A percentile compares a stretch with the other conserved stretches of the same genome.
Conservation (phyloP, 2,113 vertebrate genomes). For the Anoplopoma fimbria region DNA sequence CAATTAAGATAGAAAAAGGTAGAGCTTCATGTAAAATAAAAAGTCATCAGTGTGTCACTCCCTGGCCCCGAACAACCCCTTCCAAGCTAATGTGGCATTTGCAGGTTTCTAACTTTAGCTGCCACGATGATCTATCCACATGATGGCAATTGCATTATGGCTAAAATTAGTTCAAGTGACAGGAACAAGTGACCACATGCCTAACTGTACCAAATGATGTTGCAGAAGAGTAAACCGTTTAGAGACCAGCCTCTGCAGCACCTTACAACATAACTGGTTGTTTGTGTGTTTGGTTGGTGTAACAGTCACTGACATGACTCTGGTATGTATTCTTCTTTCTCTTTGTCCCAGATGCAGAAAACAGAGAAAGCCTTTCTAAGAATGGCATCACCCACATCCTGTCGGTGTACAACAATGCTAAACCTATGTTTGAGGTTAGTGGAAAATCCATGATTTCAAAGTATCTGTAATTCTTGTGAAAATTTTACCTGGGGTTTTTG, state of each 20-base stretch:
- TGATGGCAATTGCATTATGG: conserved; percentile 29
- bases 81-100: conserved; percentile 38
- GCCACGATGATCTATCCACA: conserved; percentile 16
- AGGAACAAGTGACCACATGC: conserved; percentile 30
- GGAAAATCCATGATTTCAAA: conserved; percentile 23
- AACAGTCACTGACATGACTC: not conserved
- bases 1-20: not conserved
- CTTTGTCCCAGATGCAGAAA: conserved; percentile 86
- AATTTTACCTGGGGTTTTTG: not conserved
- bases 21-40: not conserved
- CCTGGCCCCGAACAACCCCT: conserved; percentile 7
- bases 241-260: conserved; percentile 7
- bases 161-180: conserved; percentile 72
- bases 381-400: conserved; percentile 90
- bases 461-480: conserved; percentile 25
- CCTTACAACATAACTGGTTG: not conserved
- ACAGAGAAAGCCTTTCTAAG: conserved; percentile 82
- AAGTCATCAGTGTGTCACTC: not conserved
- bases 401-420: conserved; percentile 87
- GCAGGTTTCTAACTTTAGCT: conserved; percentile 68
- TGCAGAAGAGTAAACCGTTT: not conserved
- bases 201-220: not conserved
- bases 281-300: not conserved
- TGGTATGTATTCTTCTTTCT: conserved; percentile 2
- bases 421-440: conserved; percentile 86